Evolutionary conservation across 2,797 vertebrate genomes (phyloP).

Genomic region (Megaceryle alcyon): DNA sequence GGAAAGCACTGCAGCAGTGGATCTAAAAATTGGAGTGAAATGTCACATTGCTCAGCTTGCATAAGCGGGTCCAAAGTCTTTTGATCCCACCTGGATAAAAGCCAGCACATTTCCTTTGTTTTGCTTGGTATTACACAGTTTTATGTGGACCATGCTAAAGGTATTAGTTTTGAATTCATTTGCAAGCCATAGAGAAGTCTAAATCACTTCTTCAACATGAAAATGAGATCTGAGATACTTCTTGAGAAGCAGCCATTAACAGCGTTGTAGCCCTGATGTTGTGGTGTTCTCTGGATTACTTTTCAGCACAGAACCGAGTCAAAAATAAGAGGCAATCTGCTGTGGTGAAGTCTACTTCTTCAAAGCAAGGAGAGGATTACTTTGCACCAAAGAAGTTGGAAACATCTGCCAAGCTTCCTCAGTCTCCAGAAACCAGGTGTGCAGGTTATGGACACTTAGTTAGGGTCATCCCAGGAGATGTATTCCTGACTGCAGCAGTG

Average conservation of each 20-base stretch:
- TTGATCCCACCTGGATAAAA: slow-evolving; percentile 20
- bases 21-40: not conserved
- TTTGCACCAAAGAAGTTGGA: not conserved
- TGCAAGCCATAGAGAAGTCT: not conserved
- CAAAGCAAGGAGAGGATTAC: not conserved
- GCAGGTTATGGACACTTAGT: not conserved
- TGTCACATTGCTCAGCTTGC: not conserved
- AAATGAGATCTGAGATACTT: not conserved
- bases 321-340: not conserved
- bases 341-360: not conserved
- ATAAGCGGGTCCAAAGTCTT: not conserved
- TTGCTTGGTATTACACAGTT: slow-evolving; percentile 6
- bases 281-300: not conserved
- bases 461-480: not conserved
- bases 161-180: slow-evolving; percentile 12
- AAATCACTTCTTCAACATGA: not conserved
- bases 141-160: not conserved
- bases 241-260: not conserved
- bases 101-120: slow-evolving; percentile 53
- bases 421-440: not conserved
- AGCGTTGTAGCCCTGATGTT: not conserved
- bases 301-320: not conserved
- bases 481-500: not conserved
- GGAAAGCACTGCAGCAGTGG: not conserved
- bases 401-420: not conserved